Percentiles rank a stretch among this genome's conserved stretches.
These are phyloP conservation scores for Mimachlamys varia DNA, from an alignment of 2,888 invertebrate genomes.

Conservation along the genomic window DNA sequence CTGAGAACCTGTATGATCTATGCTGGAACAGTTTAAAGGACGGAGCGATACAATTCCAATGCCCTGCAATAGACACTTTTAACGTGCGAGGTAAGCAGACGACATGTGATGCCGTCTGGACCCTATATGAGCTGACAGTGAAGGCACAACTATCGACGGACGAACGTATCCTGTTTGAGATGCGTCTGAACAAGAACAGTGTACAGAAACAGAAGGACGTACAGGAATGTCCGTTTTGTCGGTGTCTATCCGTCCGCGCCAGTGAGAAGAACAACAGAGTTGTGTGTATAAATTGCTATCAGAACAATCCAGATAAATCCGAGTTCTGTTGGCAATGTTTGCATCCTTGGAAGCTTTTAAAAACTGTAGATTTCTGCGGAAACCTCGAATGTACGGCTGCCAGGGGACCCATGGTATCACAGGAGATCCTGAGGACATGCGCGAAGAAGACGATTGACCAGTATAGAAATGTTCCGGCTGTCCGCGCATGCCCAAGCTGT, in stretches of 20 bases:
- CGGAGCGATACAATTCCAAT: background rate
- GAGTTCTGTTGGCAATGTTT: slow-evolving; percentile 5
- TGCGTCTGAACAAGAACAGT: slow-evolving; percentile 15
- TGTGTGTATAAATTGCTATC: background rate
- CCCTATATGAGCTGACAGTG: background rate
- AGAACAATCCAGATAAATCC: background rate
- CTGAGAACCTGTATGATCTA: slow-evolving; percentile 32
- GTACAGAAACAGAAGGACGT: background rate
- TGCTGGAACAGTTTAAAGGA: slow-evolving; percentile 35
- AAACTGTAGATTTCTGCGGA: background rate
- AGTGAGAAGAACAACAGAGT: slow-evolving; percentile 5
- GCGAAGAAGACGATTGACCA: slow-evolving; percentile 13
- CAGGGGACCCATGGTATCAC: background rate
- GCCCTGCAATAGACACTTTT: background rate
- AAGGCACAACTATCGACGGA: slow-evolving; percentile 17
- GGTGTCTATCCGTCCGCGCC: background rate
- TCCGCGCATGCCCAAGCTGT: slow-evolving; percentile 36
- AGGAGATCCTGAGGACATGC: slow-evolving; percentile 17
- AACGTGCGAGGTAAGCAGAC: background rate
- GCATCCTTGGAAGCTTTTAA: background rate
- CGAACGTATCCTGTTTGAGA: slow-evolving; percentile 36
- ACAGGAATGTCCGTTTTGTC: slow-evolving; percentile 38
- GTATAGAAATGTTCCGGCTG: slow-evolving; percentile 3
- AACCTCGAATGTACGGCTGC: slow-evolving; percentile 31
- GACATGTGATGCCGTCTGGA: slow-evolving; percentile 3